Conservation (phyloP, 1,140 invertebrate genomes). For the Brachionus paranguensis region DNA sequence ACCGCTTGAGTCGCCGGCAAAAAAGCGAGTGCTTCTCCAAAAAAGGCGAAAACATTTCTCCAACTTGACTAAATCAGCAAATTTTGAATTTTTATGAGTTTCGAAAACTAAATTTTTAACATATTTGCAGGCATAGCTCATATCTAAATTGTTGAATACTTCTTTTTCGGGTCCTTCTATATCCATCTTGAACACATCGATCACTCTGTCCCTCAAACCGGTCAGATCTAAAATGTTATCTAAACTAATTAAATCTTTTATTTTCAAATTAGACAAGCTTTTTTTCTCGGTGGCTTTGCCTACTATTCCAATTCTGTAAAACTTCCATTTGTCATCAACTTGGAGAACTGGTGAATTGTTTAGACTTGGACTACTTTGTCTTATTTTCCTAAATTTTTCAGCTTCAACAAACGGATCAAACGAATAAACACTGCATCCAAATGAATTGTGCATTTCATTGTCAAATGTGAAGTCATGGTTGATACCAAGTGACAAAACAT, state of each 20-base stretch:
- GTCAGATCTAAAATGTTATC: not conserved
- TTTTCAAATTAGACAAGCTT: not conserved
- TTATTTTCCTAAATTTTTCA: not conserved
- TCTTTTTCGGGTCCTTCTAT: conserved; percentile 24
- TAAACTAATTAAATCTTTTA: not conserved
- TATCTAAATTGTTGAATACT: not conserved
- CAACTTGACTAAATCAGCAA: not conserved
- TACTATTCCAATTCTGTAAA: not conserved
- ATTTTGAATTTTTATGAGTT: not conserved
- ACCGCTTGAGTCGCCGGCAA: not conserved
- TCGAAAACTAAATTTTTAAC: conserved; percentile 13
- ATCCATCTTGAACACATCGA: conserved; percentile 29
- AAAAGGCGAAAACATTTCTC: conserved; percentile 31
- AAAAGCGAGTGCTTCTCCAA: conserved; percentile 4
- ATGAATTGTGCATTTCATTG: not conserved
- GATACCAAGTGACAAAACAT: conserved; percentile 14
- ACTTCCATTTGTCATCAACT: conserved; percentile 3
- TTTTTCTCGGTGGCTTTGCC: not conserved
- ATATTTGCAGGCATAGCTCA: conserved; percentile 5
- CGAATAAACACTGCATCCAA: not conserved
- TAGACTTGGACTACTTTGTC: not conserved
- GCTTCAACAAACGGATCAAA: conserved; percentile 34
- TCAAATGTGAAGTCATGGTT: conserved; percentile 24
- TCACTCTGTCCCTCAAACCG: not conserved
- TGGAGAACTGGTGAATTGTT: not conserved